Conservation (phyloP, 1,140 invertebrate species). For the Chrysopa pallens region DNA sequence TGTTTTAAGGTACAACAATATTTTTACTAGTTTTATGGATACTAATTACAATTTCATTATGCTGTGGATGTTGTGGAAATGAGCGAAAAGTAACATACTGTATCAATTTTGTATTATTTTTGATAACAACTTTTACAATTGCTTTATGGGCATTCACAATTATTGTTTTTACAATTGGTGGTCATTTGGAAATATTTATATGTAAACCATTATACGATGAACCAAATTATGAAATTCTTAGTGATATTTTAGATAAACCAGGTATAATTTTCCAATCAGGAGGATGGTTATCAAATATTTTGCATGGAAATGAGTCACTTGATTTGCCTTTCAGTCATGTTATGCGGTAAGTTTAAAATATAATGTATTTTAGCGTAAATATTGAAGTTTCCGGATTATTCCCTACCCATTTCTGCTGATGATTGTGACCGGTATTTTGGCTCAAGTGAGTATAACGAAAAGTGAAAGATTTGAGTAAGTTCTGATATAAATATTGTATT, state of each 20-base stretch:
- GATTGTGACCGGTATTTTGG: no score
- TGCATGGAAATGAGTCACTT: slow-evolving; percentile 16
- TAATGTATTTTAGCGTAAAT: background rate
- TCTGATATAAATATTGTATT: background rate
- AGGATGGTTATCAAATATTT: slow-evolving; percentile 34
- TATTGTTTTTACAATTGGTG: slow-evolving; percentile 26
- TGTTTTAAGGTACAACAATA: slow-evolving; percentile 20
- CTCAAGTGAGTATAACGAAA: no score
- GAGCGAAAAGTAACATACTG: slow-evolving; percentile 30
- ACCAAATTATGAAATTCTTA: slow-evolving; percentile 33
- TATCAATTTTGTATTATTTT: slow-evolving; percentile 26
- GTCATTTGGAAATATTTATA: slow-evolving; percentile 35
- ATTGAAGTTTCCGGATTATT: no score
- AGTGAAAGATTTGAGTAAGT: background rate
- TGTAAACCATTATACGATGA: slow-evolving; percentile 41
- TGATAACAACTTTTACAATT: slow-evolving; percentile 25
- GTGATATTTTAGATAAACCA: slow-evolving; percentile 36
- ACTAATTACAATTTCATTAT: slow-evolving; percentile 25
- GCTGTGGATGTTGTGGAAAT: slow-evolving; percentile 32
- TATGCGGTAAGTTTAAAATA: slow-evolving; percentile 14
- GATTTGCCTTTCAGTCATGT: slow-evolving; percentile 13
- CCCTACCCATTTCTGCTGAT: no score
- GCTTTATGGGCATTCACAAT: slow-evolving; percentile 26
- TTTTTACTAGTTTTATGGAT: slow-evolving; percentile 26
- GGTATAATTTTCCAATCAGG: slow-evolving; percentile 31